A percentile compares a stretch with the other conserved stretches of the same genome.
These are phyloP conservation scores for Crocallis elinguaria DNA, from an alignment of 2,888 invertebrate species.

Conservation along the genomic window DNA sequence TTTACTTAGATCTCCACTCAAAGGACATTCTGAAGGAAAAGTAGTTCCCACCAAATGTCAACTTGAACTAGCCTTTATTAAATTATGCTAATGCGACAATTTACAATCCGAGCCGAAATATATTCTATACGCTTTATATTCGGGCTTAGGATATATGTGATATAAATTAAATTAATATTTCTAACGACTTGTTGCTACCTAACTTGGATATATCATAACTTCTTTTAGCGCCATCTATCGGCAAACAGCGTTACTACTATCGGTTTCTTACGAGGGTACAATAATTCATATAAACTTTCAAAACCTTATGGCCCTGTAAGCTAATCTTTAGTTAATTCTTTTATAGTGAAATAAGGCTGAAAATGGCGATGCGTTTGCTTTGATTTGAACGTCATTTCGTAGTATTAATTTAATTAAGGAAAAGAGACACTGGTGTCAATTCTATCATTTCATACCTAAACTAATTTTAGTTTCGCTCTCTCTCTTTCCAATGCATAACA, in stretches of 20 bases:
- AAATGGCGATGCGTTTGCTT: no score
- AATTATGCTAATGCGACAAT: constrained; percentile 60
- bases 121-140: constrained; percentile 25
- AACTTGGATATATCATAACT: neutral
- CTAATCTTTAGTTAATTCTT: no score
- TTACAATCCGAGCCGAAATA: constrained; percentile 44
- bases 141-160: constrained; percentile 14
- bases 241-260: constrained; percentile 8
- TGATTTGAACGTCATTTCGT: no score
- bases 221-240: constrained; percentile 27
- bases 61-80: constrained; percentile 47
- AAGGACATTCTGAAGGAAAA: constrained; percentile 22
- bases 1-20: constrained; percentile 31
- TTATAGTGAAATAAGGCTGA: no score
- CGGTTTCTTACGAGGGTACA: no score
- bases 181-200: neutral
- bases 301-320: neutral
- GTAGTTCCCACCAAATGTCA: constrained; percentile 47
- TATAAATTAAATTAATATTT: constrained; percentile 7
- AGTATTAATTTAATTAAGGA: no score
- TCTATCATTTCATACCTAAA: no score
- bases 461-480: no score
- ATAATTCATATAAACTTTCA: neutral
- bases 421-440: no score
- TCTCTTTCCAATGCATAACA: no score